Evolutionary conservation across 2,113 vertebrate genomes (phyloP).

Genomic region (Rissa tridactyla): DNA sequence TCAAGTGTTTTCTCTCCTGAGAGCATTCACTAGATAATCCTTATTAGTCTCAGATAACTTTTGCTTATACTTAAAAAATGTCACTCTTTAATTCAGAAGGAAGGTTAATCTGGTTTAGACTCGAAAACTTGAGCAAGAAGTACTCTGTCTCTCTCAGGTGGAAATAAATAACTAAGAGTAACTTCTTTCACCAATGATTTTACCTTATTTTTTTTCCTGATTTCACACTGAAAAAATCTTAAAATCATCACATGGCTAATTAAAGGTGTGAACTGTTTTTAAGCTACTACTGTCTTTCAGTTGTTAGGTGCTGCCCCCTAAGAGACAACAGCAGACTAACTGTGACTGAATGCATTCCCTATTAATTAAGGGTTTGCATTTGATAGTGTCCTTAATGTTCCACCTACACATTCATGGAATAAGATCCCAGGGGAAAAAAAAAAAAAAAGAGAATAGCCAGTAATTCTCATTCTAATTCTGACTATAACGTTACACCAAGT

Average conservation of each 20-base stretch:
- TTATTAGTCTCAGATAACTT: background rate
- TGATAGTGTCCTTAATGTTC: background rate
- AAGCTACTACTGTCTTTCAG: background rate
- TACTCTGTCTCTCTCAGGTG: background rate
- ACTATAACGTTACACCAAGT: background rate
- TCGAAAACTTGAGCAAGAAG: background rate
- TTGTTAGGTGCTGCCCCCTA: background rate
- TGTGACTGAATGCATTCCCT: background rate
- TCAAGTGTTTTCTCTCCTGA: background rate
- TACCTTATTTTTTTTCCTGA: background rate
- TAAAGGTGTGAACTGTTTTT: background rate
- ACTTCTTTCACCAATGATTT: background rate
- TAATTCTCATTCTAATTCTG: background rate
- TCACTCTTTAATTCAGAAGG: background rate
- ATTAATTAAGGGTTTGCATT: background rate
- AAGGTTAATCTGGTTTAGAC: background rate
- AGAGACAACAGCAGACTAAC: background rate
- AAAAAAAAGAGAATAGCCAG: background rate
- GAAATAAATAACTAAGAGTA: background rate
- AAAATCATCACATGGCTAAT: background rate
- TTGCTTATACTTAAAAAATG: background rate
- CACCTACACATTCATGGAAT: background rate
- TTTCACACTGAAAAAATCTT: background rate
- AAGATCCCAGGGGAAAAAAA: background rate
- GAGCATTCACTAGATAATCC: background rate